Conservation (phyloP, 1,140 invertebrate genomes). For the Pseudomyrmex sp. region DNA sequence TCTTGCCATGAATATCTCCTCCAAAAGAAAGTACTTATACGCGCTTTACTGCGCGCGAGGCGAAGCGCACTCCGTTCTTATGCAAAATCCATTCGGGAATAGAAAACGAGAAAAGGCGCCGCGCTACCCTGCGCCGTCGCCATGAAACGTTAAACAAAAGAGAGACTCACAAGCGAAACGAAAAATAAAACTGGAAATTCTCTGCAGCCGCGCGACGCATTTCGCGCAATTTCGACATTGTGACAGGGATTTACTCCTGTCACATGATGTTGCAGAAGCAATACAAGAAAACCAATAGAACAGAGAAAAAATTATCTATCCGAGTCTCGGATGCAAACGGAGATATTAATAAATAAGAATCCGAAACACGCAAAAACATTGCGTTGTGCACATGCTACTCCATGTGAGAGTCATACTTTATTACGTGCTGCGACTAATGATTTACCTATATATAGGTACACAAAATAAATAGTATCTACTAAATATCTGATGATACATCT, state of each 20-base stretch:
- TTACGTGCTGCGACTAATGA: background rate
- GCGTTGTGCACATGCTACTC: background rate
- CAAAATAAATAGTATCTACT: background rate
- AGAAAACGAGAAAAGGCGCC: conserved; percentile 36
- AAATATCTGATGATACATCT: background rate
- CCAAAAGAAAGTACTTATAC: conserved; percentile 36
- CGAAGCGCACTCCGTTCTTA: conserved; percentile 36
- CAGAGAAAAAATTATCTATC: background rate
- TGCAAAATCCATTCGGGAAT: conserved; percentile 54
- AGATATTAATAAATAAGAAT: conserved; percentile 23
- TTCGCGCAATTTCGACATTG: conserved; percentile 30
- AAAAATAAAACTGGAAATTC: conserved; percentile 45
- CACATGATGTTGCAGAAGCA: conserved; percentile 25
- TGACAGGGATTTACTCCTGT: conserved; percentile 49
- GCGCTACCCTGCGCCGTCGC: conserved; percentile 6
- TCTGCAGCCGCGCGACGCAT: conserved; percentile 19
- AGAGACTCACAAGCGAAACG: conserved; percentile 34
- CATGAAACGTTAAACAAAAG: conserved; percentile 55
- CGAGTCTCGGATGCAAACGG: background rate
- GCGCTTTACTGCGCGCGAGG: conserved; percentile 50
- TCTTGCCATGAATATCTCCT: conserved; percentile 44
- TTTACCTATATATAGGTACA: background rate
- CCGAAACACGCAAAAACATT: background rate
- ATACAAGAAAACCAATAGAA: conserved; percentile 41
- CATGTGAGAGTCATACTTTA: background rate